Conservation (phyloP, 30 jellyfish, hydroid and myxozoan genomes). For the Hydractinia echinata region DNA sequence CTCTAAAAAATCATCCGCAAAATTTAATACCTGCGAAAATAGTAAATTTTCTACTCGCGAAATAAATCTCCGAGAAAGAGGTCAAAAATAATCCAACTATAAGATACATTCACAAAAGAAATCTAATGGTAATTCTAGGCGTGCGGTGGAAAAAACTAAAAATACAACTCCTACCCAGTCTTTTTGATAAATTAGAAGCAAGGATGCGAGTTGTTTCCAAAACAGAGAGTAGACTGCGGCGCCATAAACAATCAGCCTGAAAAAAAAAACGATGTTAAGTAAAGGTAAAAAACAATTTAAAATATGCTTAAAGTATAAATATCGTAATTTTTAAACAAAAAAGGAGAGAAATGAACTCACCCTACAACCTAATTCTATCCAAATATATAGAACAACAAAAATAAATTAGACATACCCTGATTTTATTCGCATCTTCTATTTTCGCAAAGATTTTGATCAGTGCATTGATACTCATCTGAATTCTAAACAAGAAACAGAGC, state of each 20-base stretch:
- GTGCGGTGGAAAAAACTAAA: background rate
- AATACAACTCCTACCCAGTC: constrained; percentile 49
- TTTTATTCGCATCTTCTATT: background rate
- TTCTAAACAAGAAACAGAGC: constrained; percentile 9
- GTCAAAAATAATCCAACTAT: no score
- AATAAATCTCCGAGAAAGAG: no score
- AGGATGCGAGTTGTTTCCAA: constrained; percentile 68
- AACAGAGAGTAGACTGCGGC: constrained; percentile 68
- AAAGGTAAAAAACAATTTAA: background rate
- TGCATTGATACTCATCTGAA: background rate
- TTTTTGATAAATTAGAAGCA: constrained; percentile 56
- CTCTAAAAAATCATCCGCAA: no score
- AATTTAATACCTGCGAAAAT: no score
- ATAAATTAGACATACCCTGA: background rate
- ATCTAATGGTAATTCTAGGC: background rate
- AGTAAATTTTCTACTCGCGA: no score
- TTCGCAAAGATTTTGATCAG: constrained; percentile 9
- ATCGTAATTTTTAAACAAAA: background rate
- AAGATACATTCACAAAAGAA: background rate
- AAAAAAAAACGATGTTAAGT: background rate
- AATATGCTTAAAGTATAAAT: background rate
- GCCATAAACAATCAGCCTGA: constrained; percentile 89
- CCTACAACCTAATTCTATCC: background rate
- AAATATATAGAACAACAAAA: background rate
- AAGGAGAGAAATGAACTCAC: background rate